Evolutionary conservation across 2,888 invertebrate species (phyloP).

Genomic region (Scaptomyza polygonia): DNA sequence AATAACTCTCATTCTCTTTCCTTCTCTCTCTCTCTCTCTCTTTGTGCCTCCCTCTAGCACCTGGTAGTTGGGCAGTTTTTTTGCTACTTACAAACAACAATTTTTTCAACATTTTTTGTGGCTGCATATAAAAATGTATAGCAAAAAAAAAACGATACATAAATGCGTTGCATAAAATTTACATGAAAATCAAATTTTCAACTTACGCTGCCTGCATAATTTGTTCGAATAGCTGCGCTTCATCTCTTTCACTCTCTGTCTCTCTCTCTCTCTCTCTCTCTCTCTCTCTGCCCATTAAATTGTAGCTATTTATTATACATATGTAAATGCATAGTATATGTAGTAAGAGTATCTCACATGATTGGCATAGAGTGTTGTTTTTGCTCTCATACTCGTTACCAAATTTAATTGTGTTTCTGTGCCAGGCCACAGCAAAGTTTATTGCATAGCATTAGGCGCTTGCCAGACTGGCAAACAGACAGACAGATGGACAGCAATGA

Average conservation of each 20-base stretch:
- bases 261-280: background rate
- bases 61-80: constrained; percentile 63
- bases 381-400: constrained; percentile 4
- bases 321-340: constrained; percentile 13
- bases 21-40: background rate
- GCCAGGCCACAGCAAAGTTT: constrained; percentile 37
- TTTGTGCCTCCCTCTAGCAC: constrained; percentile 35
- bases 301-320: constrained; percentile 22
- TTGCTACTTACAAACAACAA: constrained; percentile 27
- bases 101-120: constrained; percentile 18
- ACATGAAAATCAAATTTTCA: constrained; percentile 74
- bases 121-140: constrained; percentile 12
- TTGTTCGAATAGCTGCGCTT: constrained; percentile 31
- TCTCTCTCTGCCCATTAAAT: constrained; percentile 20
- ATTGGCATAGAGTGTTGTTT: background rate
- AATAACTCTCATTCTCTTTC: constrained; percentile 18
- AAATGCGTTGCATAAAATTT: constrained; percentile 52
- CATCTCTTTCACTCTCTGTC: background rate
- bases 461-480: constrained; percentile 18
- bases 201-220: constrained; percentile 59
- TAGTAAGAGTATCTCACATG: background rate
- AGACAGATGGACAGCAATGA: constrained; percentile 37
- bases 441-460: constrained; percentile 37
- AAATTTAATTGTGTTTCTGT: constrained; percentile 72
- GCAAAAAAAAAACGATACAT: constrained; percentile 1